Evolutionary conservation across 2,888 invertebrate species (phyloP), one percentile per base, ranked within the genome.

Genomic region (Heterodera filipjevi): DNA sequence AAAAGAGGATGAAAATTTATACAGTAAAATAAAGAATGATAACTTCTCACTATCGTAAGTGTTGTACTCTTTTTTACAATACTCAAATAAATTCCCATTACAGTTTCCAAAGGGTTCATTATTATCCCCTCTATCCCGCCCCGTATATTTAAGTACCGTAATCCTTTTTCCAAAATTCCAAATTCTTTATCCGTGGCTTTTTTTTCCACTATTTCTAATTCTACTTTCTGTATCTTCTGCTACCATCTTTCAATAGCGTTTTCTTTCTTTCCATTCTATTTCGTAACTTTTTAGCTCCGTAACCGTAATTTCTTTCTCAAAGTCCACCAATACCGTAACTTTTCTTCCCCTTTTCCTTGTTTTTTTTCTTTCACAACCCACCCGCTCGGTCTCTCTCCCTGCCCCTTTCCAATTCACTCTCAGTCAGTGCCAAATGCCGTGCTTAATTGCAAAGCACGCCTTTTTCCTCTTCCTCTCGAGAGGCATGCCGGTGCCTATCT

Each of bases 371-470:
- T 22, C 33, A 22, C 22, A 32, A 16, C 5, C 44, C 59, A 8
- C 12, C 39, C 39, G 46, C n/a, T 22, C 59, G 22, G 22, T 8
- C 14, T 14, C 3, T 5, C 30, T 16, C 27, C 27, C 27, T 27
- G n/a, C 27, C n/a, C 12, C 59, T 27, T 27, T n/a, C n/a, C 59
- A 59, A 59, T 59, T 59, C 59, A 59, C 59, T 59, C 59, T 59
- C 59, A 59, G 27, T 59, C 59, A 59, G 59, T 59, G 59, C 59
- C 59, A 59, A 59, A 59, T 59, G 59, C 59, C 59, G 59, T 59
- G 59, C 59, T 59, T 59, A 59, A 59, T 59, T 59, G 59, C 71
- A 71, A 30, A 33, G 71, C 71, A 14, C 35, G 68, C 68, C 22
- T 68, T 68, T 35, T 22, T 22, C 68, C 68, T 68, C 35, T 22